Evolutionary conservation across 2,797 vertebrate genomes (phyloP), one percentile per base, ranked within the genome.

Genomic region (Muscicapa comitata): DNA sequence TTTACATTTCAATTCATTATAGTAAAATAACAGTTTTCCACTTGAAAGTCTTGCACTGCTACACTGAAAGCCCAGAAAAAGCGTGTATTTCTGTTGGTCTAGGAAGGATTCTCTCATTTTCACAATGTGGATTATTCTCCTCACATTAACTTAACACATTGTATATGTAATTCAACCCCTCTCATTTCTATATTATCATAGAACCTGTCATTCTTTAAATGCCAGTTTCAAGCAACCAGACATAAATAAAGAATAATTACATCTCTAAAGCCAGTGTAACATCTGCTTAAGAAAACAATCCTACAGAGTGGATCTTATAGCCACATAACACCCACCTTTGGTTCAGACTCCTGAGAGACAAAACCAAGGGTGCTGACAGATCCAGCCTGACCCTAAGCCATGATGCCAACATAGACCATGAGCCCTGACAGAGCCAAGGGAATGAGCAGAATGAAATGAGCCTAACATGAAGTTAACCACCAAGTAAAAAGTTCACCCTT

Each of bases 11-110:
- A 95, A 97, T 97, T 96, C 94, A 97, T 98, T 97, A 95, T 92
- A 96, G 88, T 85, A 97, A 98, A 97, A 95, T 97, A 97, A 96
- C 93, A 95, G 93, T 97, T 97, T 97, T 94, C 93, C 91, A 97
- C 95, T 96, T 96, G 93, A 97, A 97, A 97, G 81, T 92, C 94
- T 93, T 92, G 47, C 72, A 83, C 51, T 55, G 84, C 77, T 93
- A 92, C 81, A 94, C 35, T 89, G 75, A 96, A 76, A 96, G 66
- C 42, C 33, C 71, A n/a, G 79, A 88, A 70, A 76, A 93, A 67
- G 33, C 16, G 16, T 28, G 3, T 58, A 62, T 86, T 86, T 75
- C 66, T 86, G 29, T 88, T 0, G 0, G 47, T 72, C 73, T 84
- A 76, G 62, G 67, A 94, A 72, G 43, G 70, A 91, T 81, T 94